Base-by-base conservation (phyloP, 2,888 invertebrate species). In the Heterodera filipjevi region DNA sequence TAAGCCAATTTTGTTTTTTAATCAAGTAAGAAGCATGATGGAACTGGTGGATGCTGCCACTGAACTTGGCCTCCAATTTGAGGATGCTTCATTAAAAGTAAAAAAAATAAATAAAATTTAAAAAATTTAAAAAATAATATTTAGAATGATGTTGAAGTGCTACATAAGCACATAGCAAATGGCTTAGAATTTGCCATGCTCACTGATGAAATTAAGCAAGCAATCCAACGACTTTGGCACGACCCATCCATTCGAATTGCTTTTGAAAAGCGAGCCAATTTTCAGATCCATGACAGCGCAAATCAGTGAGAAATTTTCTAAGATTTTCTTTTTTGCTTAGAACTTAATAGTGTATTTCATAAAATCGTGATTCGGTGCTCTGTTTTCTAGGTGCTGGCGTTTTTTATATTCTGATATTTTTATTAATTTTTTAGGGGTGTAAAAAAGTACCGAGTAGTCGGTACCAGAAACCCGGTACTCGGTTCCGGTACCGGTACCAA, bases 181-280 rank as follows among this genome's bases (percentile, higher is more conserved):
- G 85, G 81, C 22, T 49, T 79, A 8, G 84, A 83, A 32, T 85
- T 76, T 59, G 32, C 77, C 27, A 46, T 66, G 5, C 79, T 83
- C 49, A 72, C 78, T 22, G 32, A 72, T 32, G 46, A 80, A 70
- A 75, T 84, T 27, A 79, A 77, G 66, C 68, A 75, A 16, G 82
- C 82, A 3, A 76, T 84, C n/a, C 79, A 81, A 39, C 35, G 39
- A 19, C 75, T 87, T n/a, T 87, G 87, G 87, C 68, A 33, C 0
- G 82, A 83, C 68, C 66, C 30, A 16, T 64, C 27, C 22, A 53
- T 79, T 66, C 71, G 53, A 33, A n/a, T 64, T 16, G 66, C 82
- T 5, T 85, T 80, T 71, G 81, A 80, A 5, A 79, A 80, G 39
- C 74, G 85, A 35, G 76, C 79, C 22, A 78, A 77, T 33, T 84